Evolutionary conservation across 2,888 invertebrate genomes (phyloP), one percentile per base, ranked within the genome.

Genomic region (Cistogaster globosa): DNA sequence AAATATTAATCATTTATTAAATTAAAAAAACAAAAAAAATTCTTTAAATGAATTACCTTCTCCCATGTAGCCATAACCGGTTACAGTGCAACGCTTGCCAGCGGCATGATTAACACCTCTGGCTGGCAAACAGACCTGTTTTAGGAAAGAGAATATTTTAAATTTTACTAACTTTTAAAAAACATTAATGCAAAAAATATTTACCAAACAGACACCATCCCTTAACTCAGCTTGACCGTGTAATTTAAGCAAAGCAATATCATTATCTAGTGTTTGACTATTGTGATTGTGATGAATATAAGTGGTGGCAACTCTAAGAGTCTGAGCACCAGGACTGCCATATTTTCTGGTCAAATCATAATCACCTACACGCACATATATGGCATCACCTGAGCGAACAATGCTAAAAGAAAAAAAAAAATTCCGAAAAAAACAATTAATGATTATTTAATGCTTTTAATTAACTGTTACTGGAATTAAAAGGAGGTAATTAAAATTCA

Each of bases 251-350:
- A 98, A 92, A 1, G 98, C 98, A 86, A 98, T 98, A 89, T 98
- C 98, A 89, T 98, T 98, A 91, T 98, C 98, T 87, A 98, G 93
- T 1, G 98, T 98, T 92, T 98, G 98, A 88, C 97, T 97, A 93
- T 98, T 98, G 93, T 98, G 98, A 93, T 98, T 98, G 92, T 98
- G 98, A 90, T 98, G 98, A 85, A 98, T 98, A 92, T 98, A 98
- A 0, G 98, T 98, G 72, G 98, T 98, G 74, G 97, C 97, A 2
- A 98, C 98, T 18, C 97, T 94, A 22, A 98, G 93, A 0, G 98
- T 98, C 93, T 98, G 97, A 0, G 98, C 98, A 12, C 97, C 97
- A 0, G 97, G 97, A 88, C 97, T 97, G 42, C 97, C 98, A 91
- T 97, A 97, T 92, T 97, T 97, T 81, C 97, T 94, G 0, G 97